Evolutionary conservation across 2,888 invertebrate species (phyloP).

Genomic region (Nomada hirtipes): DNA sequence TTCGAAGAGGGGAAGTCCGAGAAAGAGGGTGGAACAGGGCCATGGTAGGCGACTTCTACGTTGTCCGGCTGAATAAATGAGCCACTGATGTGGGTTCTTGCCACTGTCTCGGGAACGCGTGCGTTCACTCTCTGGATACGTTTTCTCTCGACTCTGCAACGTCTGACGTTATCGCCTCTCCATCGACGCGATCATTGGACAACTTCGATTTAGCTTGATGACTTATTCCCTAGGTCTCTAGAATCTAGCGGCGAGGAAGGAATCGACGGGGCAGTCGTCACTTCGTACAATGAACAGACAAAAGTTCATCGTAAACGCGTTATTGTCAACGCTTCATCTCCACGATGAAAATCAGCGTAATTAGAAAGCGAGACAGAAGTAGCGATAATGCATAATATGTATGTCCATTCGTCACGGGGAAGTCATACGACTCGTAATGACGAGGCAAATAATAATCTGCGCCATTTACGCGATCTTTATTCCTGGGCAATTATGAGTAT

Average conservation of each 20-base stretch:
- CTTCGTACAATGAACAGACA: too few species aligned
- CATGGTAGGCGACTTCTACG: conserved; percentile 35
- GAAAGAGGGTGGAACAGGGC: conserved; percentile 48
- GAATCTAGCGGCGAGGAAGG: too few species aligned
- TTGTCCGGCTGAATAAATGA: conserved; percentile 43
- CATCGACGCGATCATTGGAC: not conserved
- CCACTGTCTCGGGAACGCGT: conserved; percentile 20
- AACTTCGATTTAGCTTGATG: too few species aligned
- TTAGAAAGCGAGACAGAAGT: conserved; percentile 2
- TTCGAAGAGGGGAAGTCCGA: conserved; percentile 18
- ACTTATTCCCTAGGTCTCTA: too few species aligned
- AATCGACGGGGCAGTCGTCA: too few species aligned
- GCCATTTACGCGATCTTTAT: conserved; percentile 1
- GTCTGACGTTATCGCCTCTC: not conserved
- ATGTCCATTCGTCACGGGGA: not conserved
- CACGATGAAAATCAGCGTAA: not conserved
- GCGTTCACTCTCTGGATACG: not conserved
- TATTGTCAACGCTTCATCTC: not conserved
- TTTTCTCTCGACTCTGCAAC: not conserved
- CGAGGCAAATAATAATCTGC: conserved; percentile 5
- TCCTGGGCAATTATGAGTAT: conserved; percentile 12
- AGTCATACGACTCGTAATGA: not conserved
- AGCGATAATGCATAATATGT: not conserved
- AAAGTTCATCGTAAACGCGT: not conserved
- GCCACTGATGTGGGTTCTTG: conserved; percentile 25